Conservation (phyloP, 1,140 invertebrate genomes). For the Monochamus saltuarius region DNA sequence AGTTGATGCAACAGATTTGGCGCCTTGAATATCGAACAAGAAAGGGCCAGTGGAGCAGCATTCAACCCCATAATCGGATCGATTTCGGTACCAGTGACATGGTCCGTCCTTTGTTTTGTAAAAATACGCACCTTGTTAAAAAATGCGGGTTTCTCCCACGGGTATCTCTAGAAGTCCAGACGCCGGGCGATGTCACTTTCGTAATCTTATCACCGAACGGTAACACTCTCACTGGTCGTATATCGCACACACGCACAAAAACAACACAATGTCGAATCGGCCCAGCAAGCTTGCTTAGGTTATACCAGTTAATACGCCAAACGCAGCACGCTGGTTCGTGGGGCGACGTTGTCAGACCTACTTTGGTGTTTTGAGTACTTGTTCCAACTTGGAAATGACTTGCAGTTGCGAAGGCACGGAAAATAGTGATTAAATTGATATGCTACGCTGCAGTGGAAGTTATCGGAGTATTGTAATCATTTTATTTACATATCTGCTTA, state of each 20-base stretch:
- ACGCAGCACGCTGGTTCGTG: slow-evolving; percentile 15
- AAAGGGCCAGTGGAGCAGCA: too few species aligned
- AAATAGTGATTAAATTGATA: neutral
- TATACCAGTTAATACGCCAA: slow-evolving; percentile 12
- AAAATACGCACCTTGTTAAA: slow-evolving; percentile 2
- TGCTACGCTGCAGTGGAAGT: neutral
- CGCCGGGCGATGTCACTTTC: neutral
- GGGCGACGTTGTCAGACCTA: slow-evolving; percentile 6
- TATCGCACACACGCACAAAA: neutral
- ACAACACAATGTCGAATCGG: slow-evolving; percentile 5
- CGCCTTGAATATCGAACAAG: too few species aligned
- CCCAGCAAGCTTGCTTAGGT: slow-evolving; percentile 2
- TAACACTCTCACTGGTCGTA: neutral
- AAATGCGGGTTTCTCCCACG: neutral
- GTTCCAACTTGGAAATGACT: neutral
- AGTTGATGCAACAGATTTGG: too few species aligned
- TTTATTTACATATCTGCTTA: too few species aligned
- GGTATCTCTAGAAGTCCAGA: neutral
- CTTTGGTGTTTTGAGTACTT: neutral
- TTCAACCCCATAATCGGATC: too few species aligned
- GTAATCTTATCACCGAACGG: too few species aligned
- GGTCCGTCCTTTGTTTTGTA: slow-evolving; percentile 1
- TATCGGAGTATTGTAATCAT: too few species aligned
- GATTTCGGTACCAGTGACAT: too few species aligned
- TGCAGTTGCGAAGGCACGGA: neutral